Base-by-base conservation (phyloP, 2,797 vertebrate genomes). In the Esox lucius region DNA sequence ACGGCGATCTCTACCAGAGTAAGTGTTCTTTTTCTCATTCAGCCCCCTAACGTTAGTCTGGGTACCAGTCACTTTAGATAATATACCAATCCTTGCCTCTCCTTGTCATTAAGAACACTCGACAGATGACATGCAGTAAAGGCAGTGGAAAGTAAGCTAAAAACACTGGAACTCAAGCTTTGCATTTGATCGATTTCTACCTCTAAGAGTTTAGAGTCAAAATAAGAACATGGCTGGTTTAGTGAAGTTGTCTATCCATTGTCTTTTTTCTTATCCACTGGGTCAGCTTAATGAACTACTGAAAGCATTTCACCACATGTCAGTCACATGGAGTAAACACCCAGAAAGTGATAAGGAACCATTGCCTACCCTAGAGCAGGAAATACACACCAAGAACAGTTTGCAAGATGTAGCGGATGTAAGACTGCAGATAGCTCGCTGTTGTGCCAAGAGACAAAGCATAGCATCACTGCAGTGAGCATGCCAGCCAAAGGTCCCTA, bases 1-100 rank as follows among this genome's bases (percentile, higher is more conserved):
- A 87, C 93, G 97, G 69, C 93, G 97, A 26, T 95, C 97, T 64
- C 87, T 98, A 89, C 93, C 96, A 77, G 93, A 97, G 97, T 99
- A 92, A 97, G 97, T 95, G 81, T 51, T 49, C 28, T 64, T 33
- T 66, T 66, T 31, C 31, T 66, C 4, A 61, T 24, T 24, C 56
- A 61, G 9, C 22, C 56, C 22, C 7, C 53, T 59, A 22, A 59
- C 2, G n/a, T 59, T 59, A 22, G n/a, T 56, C 53, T 56, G 53
- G 42, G 42, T 13, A 46, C 8, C 42, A 46, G 9, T 46, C 42
- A 46, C 9, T 46, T 46, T 13, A 46, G 42, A 3, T 46, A 46
- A 46, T 46, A 46, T 46, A 11, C 42, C 8, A 46, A 13, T 46
- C 9, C 12, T 46, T 46, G 42, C 12, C 42, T 24, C 17, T 22